A percentile compares a stretch with the other conserved stretches of the same genome.
Conservation (phyloP, 1,140 invertebrate genomes). For the Leptinotarsa texana region DNA sequence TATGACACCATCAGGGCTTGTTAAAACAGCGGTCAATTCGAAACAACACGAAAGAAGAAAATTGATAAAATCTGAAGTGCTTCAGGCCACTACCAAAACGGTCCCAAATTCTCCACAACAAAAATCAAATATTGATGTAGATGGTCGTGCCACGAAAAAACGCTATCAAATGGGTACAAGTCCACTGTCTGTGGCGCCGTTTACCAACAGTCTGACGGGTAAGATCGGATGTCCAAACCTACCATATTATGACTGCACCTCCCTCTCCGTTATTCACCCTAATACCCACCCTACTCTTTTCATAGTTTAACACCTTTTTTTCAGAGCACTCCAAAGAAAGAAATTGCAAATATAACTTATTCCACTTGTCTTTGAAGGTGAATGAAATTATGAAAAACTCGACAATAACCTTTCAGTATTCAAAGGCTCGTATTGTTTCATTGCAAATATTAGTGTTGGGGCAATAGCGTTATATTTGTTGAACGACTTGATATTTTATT, state of each 20-base stretch:
- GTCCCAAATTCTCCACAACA: conserved; percentile 12
- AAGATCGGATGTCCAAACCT: conserved; percentile 50
- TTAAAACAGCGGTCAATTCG: conserved; percentile 68
- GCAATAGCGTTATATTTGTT: too few species aligned
- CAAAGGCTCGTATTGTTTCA: too few species aligned
- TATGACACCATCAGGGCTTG: conserved; percentile 67
- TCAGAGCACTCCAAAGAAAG: neutral
- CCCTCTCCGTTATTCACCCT: conserved; percentile 13
- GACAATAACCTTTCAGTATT: too few species aligned
- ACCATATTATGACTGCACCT: conserved; percentile 20
- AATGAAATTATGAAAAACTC: too few species aligned
- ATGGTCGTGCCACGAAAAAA: conserved; percentile 50
- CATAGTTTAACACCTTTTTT: conserved; percentile 11
- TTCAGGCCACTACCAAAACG: conserved; percentile 29
- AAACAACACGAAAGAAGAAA: conserved; percentile 59
- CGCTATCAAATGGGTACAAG: conserved; percentile 46
- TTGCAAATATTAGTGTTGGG: too few species aligned
- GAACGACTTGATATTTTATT: too few species aligned
- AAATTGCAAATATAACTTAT: neutral
- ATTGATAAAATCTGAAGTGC: conserved; percentile 46
- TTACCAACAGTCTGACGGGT: conserved; percentile 64
- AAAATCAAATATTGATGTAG: conserved; percentile 31
- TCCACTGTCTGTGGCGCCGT: conserved; percentile 39
- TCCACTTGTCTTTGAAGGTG: too few species aligned
- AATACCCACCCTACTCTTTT: neutral